Conservation (phyloP, 1,140 invertebrate species). For the Sminthurinus signatus region DNA sequence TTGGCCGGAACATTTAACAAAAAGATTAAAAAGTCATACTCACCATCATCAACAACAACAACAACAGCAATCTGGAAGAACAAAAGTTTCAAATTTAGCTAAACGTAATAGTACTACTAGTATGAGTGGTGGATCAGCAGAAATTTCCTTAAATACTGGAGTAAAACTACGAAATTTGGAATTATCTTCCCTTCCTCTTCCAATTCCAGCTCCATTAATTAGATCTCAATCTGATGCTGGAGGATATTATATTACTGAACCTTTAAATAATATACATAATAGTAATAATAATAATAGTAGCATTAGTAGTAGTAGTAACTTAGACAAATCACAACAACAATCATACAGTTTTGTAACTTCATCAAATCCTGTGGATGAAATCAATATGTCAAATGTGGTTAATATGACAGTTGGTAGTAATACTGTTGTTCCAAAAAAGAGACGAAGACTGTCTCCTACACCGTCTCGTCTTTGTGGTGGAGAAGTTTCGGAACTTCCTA, state of each 20-base stretch:
- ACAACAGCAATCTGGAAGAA: neutral
- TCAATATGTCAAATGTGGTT: no score
- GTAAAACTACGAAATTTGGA: neutral
- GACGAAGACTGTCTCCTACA: conserved; percentile 32
- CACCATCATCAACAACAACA: conserved; percentile 6
- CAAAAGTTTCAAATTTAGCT: neutral
- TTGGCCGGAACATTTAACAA: conserved; percentile 34
- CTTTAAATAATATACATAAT: neutral
- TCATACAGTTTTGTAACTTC: no score
- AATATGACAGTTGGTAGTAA: neutral
- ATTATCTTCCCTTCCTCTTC: neutral
- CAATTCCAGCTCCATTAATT: neutral
- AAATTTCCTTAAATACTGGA: neutral
- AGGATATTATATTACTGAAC: neutral
- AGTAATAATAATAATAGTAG: neutral
- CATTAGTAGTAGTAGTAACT: neutral
- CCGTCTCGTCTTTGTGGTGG: conserved; percentile 35
- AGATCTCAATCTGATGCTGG: neutral
- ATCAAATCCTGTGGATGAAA: neutral
- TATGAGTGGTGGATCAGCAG: neutral
- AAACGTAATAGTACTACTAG: neutral
- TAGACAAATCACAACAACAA: neutral
- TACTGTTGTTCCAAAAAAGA: conserved; percentile 34
- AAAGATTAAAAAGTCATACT: conserved; percentile 28
- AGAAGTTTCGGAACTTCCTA: conserved; percentile 35